Percentiles rank a stretch among this genome's conserved stretches.
Conservation (phyloP, 2,888 invertebrate genomes). For the Formica aserva region DNA sequence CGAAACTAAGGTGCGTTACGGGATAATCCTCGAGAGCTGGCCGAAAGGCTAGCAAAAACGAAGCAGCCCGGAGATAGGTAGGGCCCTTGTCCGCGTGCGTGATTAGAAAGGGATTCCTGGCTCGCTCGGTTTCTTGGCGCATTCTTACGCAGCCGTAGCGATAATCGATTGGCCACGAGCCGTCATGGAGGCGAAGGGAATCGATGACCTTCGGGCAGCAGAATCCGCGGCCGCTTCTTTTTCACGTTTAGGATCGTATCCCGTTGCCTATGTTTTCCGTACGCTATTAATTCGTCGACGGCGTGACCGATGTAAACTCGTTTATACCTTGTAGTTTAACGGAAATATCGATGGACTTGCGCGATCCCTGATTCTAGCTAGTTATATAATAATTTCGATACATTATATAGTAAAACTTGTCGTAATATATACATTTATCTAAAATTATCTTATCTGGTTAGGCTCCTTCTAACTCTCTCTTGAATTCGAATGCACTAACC, state of each 20-base stretch:
- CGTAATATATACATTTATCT: not conserved
- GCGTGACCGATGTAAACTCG: slow-evolving; percentile 17
- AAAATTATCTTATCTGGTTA: not conserved
- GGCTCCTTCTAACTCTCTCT: not conserved
- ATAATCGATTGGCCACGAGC: slow-evolving; percentile 74
- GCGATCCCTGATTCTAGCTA: not conserved
- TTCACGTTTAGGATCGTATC: slow-evolving; percentile 28
- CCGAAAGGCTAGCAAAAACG: slow-evolving; percentile 40
- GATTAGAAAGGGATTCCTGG: slow-evolving; percentile 62
- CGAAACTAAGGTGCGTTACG: slow-evolving; percentile 40
- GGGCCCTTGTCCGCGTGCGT: slow-evolving; percentile 38
- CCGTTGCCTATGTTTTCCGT: slow-evolving; percentile 34
- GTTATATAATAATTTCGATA: not conserved
- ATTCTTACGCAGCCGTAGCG: slow-evolving; percentile 64
- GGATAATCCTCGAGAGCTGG: slow-evolving; percentile 37
- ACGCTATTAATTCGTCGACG: slow-evolving; percentile 17
- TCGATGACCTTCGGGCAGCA: slow-evolving; percentile 65
- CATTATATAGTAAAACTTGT: not conserved
- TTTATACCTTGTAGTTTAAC: not conserved
- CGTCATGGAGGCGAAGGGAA: slow-evolving; percentile 72
- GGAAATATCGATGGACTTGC: slow-evolving; percentile 26
- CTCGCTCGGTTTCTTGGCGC: slow-evolving; percentile 59
- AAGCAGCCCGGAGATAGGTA: slow-evolving; percentile 31
- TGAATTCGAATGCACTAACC: not conserved
- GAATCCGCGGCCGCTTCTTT: slow-evolving; percentile 46